These are phyloP conservation scores for Masnerella sp. DNA, from an alignment of 2,888 invertebrate genomes.

Conservation along the genomic window DNA sequence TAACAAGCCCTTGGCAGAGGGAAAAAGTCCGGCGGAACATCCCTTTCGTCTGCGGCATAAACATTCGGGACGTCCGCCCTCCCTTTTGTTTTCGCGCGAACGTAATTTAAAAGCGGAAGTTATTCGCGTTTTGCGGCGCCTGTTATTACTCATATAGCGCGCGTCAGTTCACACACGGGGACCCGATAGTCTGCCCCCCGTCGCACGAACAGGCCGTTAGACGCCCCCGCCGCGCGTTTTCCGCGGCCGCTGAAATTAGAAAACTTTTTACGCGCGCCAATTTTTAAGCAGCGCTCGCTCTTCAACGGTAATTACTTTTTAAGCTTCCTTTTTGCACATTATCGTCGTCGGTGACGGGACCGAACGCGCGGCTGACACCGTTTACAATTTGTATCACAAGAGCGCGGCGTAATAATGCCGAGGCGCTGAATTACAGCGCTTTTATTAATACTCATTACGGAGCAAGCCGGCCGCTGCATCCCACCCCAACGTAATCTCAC, in stretches of 20 bases:
- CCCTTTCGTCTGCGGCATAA: slow-evolving; percentile 38
- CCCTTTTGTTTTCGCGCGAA: slow-evolving; percentile 46
- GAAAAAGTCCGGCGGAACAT: slow-evolving; percentile 27
- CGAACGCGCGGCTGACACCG: slow-evolving; percentile 43
- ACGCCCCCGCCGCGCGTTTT: slow-evolving; percentile 59
- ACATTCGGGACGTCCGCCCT: slow-evolving; percentile 32
- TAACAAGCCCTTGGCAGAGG: slow-evolving; percentile 35
- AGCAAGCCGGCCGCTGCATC: slow-evolving; percentile 41
- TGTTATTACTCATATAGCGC: slow-evolving; percentile 57
- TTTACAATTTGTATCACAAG: slow-evolving; percentile 60
- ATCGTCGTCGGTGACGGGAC: slow-evolving; percentile 64
- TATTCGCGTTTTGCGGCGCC: slow-evolving; percentile 47
- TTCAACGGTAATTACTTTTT: slow-evolving; percentile 77
- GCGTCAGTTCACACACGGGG: slow-evolving; percentile 56
- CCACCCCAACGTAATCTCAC: slow-evolving; percentile 57
- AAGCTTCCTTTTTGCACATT: slow-evolving; percentile 76
- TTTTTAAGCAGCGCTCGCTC: slow-evolving; percentile 75
- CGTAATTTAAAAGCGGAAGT: slow-evolving; percentile 56
- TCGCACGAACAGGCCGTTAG: slow-evolving; percentile 35
- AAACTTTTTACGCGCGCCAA: slow-evolving; percentile 77
- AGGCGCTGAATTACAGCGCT: slow-evolving; percentile 59
- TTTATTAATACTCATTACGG: slow-evolving; percentile 62
- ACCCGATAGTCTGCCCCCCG: slow-evolving; percentile 54
- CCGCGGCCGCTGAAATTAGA: slow-evolving; percentile 75
- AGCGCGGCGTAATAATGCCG: slow-evolving; percentile 56